Evolutionary conservation across 2,888 invertebrate genomes (phyloP), one percentile per base, ranked within the genome.

Genomic region (Perizoma affinitatum): DNA sequence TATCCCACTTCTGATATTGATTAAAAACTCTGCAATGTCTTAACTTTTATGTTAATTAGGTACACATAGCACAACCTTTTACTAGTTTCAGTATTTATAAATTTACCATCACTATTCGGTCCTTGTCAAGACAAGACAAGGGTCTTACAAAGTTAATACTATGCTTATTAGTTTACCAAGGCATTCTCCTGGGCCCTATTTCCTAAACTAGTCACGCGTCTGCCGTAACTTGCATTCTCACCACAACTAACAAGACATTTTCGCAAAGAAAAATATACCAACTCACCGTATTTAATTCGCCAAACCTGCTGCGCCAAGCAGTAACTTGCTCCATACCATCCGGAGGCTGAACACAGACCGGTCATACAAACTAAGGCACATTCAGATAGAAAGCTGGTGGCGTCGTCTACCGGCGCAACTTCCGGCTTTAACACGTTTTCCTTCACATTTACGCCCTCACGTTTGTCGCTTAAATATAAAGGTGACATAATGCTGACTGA

Each of bases 201-300:
- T 44, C 8, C 6, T 49, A 44, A 44, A 45, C 22, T 46, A 9
- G 49, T 41, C 49, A 54, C 59, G 10, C 4, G 22, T 44, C 22
- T 38, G 38, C 6, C 36, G 36, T 44, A 8, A 61, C 22, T 52
- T 52, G 59, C 61, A 35, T 35, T 57, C 55, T 53, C 62, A 44
- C 44, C 7, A 6, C 44, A 22, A 22, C 44, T 44, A 63, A 58
- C 61, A 59, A 54, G 8, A 52, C 57, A 57, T 58, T 58, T 57
- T 48, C 6, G 43, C 8, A 57, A 46, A 40, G 53, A 57, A 62
- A 60, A 65, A 67, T 58, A 43, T 42, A 54, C 52, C 35, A 43
- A 59, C 45, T 69, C 69, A 67, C 45, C 34, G 57, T 45, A 47
- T 38, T 54, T 62, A 61, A 63, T 65, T 66, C 58, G 55, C 53